A percentile compares a stretch with the other conserved stretches of the same genome.
phyloP scores from a whole-genome alignment of 2,113 vertebrate species.

The Steatornis caripensis region DNA sequence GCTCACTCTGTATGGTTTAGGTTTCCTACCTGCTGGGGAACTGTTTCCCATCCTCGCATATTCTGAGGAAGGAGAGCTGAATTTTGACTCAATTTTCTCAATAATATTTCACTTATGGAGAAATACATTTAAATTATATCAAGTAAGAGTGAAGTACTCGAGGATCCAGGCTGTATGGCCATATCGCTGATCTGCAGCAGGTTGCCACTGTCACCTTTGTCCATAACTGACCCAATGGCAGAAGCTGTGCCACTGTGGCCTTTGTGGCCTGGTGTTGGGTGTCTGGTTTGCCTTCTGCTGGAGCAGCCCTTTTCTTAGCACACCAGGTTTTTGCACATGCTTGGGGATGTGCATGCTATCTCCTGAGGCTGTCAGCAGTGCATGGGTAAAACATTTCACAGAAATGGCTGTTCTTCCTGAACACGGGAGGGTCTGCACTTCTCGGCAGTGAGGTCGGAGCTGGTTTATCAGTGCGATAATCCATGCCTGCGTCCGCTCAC shows the following conservation, averaged over 20 bases:
- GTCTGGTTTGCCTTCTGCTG: not conserved
- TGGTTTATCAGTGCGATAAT: not conserved
- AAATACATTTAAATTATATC: not conserved
- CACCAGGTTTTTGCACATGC: accelerated
- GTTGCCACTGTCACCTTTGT: not conserved
- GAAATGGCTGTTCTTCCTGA: not conserved
- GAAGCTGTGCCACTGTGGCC: not conserved
- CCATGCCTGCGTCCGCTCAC: not conserved
- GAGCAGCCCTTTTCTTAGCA: not conserved
- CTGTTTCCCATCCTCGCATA: not conserved
- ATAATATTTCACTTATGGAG: not conserved
- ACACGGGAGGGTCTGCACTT: accelerated
- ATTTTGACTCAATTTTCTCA: not conserved
- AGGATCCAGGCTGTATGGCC: not conserved
- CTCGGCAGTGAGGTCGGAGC: not conserved
- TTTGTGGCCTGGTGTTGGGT: accelerated
- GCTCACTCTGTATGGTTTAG: not conserved
- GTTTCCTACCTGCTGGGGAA: not conserved
- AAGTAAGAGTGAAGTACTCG: not conserved
- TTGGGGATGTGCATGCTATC: not conserved
- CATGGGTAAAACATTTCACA: not conserved
- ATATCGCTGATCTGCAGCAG: accelerated
- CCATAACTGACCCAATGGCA: not conserved
- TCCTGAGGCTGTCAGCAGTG: not conserved
- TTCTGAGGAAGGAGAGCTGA: not conserved